A percentile compares a stretch with the other conserved stretches of the same genome.
Evolutionary conservation across 2,113 vertebrate genomes (phyloP).

Genomic region (Origma solitaria): DNA sequence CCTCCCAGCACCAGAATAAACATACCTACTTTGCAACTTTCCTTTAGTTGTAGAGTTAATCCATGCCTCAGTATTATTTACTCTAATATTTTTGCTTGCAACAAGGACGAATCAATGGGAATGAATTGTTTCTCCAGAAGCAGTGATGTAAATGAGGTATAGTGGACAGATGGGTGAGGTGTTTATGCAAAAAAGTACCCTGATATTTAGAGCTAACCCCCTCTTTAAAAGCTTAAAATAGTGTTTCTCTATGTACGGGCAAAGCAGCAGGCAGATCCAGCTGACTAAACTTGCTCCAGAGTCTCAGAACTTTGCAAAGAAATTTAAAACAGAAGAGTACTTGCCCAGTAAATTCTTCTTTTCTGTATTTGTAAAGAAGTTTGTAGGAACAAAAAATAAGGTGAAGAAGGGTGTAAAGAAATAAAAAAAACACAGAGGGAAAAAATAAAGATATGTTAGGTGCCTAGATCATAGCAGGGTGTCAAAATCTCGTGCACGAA

Average conservation of each 20-base stretch:
- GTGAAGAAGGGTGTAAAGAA: background rate
- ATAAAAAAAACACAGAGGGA: background rate
- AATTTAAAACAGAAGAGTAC: background rate
- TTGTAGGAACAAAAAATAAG: background rate
- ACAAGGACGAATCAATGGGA: background rate
- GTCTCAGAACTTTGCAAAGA: background rate
- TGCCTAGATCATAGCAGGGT: background rate
- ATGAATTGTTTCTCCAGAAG: background rate
- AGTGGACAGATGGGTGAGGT: background rate
- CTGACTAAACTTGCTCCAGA: background rate
- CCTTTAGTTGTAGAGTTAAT: too few species aligned
- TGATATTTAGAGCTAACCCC: background rate
- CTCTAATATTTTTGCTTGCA: background rate
- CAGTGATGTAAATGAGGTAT: background rate
- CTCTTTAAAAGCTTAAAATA: background rate
- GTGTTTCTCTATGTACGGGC: background rate
- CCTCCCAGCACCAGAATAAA: too few species aligned
- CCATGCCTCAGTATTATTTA: too few species aligned
- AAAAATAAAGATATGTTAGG: background rate
- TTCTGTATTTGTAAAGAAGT: background rate
- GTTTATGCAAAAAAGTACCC: background rate
- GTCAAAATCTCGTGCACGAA: background rate
- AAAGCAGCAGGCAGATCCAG: background rate
- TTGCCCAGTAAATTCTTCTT: background rate
- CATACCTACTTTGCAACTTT: too few species aligned